phyloP scores from a whole-genome alignment of 2,113 vertebrate genomes.

The Hippoglossus stenolepis region DNA sequence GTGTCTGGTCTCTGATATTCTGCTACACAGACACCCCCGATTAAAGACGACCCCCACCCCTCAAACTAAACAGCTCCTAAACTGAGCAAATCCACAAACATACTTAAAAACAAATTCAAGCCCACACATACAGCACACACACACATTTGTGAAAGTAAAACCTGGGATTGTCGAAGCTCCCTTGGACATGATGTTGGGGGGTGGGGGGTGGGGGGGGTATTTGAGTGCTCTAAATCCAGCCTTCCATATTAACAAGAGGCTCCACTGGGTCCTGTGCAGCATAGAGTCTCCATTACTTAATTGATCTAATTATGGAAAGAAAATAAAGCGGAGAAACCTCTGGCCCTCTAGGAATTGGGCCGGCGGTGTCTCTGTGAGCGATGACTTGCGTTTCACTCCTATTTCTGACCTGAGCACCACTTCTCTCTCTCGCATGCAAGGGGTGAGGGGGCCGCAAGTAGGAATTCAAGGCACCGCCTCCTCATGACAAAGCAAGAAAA shows the following conservation, averaged over 20 bases:
- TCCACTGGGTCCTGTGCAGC: conserved; percentile 61
- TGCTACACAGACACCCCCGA: conserved; percentile 6
- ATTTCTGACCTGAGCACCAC: conserved; percentile 76
- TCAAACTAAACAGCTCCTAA: conserved; percentile 23
- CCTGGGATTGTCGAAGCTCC: conserved; percentile 71
- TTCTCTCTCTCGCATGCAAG: conserved; percentile 77
- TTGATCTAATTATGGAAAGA: conserved; percentile 72
- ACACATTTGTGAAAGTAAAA: conserved; percentile 48
- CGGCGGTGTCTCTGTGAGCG: conserved; percentile 52
- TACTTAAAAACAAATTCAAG: conserved; percentile 30
- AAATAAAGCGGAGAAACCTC: conserved; percentile 69
- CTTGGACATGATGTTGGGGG: conserved; percentile 27
- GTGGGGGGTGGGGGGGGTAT: not conserved
- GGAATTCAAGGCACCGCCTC: conserved; percentile 80
- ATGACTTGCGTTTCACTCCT: conserved; percentile 70
- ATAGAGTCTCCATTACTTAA: conserved; percentile 68
- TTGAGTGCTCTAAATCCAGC: conserved; percentile 47
- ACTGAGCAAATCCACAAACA: conserved; percentile 19
- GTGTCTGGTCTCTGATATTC: conserved; percentile 21
- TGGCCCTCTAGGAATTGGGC: conserved; percentile 74
- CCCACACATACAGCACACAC: conserved; percentile 23
- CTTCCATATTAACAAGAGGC: conserved; percentile 33
- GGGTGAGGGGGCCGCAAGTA: conserved; percentile 40
- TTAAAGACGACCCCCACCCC: not conserved
- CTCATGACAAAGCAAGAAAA: conserved; percentile 72